Percentiles rank a stretch among this genome's conserved stretches.
Conservation (phyloP, 2,113 vertebrate genomes). For the Halichoeres trimaculatus region DNA sequence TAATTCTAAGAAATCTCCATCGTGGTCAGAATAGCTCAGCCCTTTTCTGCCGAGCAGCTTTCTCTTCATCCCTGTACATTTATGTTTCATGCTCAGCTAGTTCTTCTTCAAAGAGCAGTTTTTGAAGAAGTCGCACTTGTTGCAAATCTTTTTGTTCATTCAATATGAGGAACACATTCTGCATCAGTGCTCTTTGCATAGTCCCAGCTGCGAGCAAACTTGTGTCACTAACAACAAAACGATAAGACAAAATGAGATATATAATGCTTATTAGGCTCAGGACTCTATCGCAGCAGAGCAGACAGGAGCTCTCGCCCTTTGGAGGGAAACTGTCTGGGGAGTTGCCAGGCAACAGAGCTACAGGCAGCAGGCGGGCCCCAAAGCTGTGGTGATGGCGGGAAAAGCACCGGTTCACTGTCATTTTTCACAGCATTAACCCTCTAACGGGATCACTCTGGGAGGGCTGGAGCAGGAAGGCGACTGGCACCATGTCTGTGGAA, state of each 20-base stretch:
- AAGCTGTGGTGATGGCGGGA: constrained; percentile 55
- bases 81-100: too few relatives aligned
- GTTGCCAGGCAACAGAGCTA: constrained; percentile 81
- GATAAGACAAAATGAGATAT: constrained; percentile 75
- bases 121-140: constrained; percentile 44
- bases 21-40: neutral
- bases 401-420: constrained; percentile 71
- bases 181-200: constrained; percentile 50
- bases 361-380: constrained; percentile 59
- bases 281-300: constrained; percentile 68
- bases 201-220: constrained; percentile 59
- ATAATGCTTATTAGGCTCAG: constrained; percentile 65
- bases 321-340: constrained; percentile 71
- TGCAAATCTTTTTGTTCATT: constrained; percentile 54
- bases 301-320: constrained; percentile 52
- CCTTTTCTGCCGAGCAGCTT: constrained; percentile 15
- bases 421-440: constrained; percentile 82
- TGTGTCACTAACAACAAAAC: constrained; percentile 69
- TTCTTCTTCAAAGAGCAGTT: constrained; percentile 36
- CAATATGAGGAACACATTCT: constrained; percentile 50
- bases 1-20: neutral
- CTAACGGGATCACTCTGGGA: constrained; percentile 78
- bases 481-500: constrained; percentile 48
- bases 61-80: constrained; percentile 5
- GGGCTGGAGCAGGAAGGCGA: constrained; percentile 57